phyloP scores from a whole-genome alignment of 1,140 invertebrate species.

The Ostrea edulis region DNA sequence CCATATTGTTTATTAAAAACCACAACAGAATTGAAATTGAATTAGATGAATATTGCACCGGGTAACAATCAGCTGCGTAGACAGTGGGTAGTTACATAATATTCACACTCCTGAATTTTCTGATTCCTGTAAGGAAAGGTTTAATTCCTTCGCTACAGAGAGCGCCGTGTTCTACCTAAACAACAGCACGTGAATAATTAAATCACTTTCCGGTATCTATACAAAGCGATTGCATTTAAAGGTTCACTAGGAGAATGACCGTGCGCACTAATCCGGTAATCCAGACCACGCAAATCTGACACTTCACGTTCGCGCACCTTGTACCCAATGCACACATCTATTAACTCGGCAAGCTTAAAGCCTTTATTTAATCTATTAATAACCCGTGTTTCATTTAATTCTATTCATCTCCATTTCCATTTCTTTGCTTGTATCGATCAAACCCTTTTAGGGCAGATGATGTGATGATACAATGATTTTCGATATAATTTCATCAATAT shows the following conservation, averaged over 20 bases:
- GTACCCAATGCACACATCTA: neutral
- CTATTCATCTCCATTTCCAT: neutral
- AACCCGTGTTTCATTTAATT: neutral
- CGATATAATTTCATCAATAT: neutral
- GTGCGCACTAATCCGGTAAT: neutral
- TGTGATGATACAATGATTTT: neutral
- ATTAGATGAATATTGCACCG: neutral
- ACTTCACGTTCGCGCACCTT: neutral
- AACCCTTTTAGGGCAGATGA: neutral
- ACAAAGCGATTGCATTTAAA: constrained; percentile 23
- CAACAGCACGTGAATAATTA: constrained; percentile 19
- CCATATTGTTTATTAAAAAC: neutral
- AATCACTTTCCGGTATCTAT: constrained; percentile 36
- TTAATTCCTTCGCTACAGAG: constrained; percentile 12
- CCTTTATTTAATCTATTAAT: neutral
- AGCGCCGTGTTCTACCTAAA: neutral
- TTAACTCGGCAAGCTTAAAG: neutral
- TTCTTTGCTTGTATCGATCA: neutral
- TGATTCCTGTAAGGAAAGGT: neutral
- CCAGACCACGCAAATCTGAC: neutral
- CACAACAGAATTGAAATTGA: neutral
- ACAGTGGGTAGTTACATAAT: constrained; percentile 1
- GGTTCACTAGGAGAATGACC: neutral
- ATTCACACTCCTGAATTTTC: neutral
- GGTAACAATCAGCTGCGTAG: neutral